Evolutionary conservation across 1,140 invertebrate genomes (phyloP).

Genomic region (Gryon sp.): DNA sequence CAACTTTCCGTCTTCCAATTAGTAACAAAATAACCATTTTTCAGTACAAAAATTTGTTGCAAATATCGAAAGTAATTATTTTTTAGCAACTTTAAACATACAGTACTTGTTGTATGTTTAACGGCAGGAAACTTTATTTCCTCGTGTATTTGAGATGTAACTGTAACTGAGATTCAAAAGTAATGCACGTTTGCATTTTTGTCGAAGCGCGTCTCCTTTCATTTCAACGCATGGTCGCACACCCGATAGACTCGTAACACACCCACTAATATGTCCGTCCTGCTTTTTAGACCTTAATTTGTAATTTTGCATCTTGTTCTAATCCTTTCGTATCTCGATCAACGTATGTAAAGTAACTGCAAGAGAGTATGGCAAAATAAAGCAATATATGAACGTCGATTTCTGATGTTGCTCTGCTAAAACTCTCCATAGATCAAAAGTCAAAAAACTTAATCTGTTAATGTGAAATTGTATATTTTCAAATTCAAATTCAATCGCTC

Average conservation of each 20-base stretch:
- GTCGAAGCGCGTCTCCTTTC: conserved; percentile 75
- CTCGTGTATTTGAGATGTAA: conserved; percentile 16
- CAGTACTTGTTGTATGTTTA: too few relatives aligned
- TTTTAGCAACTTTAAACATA: background rate
- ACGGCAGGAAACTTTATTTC: too few relatives aligned
- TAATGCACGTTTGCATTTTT: conserved; percentile 32
- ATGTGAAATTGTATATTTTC: too few relatives aligned
- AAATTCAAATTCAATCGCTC: too few relatives aligned
- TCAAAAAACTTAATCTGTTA: too few relatives aligned
- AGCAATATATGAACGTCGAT: conserved; percentile 14
- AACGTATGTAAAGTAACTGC: conserved; percentile 10
- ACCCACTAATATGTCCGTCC: conserved; percentile 50
- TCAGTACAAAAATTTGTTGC: too few relatives aligned
- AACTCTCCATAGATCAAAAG: conserved; percentile 5
- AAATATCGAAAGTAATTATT: too few relatives aligned
- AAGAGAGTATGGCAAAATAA: conserved; percentile 26
- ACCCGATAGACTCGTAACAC: conserved; percentile 64
- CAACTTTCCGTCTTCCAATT: too few relatives aligned
- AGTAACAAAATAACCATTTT: too few relatives aligned
- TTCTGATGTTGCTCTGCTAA: background rate
- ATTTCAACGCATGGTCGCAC: conserved; percentile 79
- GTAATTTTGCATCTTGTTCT: conserved; percentile 27
- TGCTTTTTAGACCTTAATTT: conserved; percentile 1
- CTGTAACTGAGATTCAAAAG: conserved; percentile 38
- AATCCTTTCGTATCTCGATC: conserved; percentile 36